Percentiles rank a stretch among this genome's conserved stretches.
phyloP scores from a whole-genome alignment of 2,888 invertebrate species.

The Pseudococcus longispinus region DNA sequence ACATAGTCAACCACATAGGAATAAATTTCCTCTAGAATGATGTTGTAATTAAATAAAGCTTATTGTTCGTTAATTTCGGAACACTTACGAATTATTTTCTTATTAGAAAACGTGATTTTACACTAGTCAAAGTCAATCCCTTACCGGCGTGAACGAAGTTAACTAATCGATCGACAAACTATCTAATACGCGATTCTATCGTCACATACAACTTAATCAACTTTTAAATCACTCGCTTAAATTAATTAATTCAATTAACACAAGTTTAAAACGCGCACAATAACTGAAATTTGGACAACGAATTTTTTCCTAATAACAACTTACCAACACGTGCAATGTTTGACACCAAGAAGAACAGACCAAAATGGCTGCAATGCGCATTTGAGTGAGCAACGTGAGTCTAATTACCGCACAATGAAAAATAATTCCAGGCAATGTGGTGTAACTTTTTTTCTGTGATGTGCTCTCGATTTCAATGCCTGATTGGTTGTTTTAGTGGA shows the following conservation, averaged over 20 bases:
- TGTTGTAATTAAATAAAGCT: not conserved
- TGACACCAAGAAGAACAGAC: not conserved
- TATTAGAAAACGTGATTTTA: not conserved
- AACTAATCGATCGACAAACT: not conserved
- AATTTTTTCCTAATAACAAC: not conserved
- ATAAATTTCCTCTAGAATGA: not conserved
- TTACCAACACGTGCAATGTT: not conserved
- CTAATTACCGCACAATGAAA: not conserved
- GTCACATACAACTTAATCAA: not conserved
- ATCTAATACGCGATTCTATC: not conserved
- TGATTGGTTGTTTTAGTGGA: not conserved
- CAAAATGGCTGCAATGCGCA: constrained; percentile 28
- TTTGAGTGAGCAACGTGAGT: not conserved
- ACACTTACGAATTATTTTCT: not conserved
- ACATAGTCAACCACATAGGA: not conserved
- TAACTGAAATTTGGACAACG: constrained; percentile 2
- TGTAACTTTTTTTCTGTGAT: not conserved
- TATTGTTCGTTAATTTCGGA: not conserved
- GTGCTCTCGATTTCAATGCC: not conserved
- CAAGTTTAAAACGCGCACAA: not conserved
- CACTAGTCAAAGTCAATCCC: not conserved
- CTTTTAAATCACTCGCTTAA: not conserved
- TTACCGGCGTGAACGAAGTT: constrained; percentile 3
- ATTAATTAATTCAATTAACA: not conserved
- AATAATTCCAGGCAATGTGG: not conserved